A percentile compares a stretch with the other conserved stretches of the same genome.
Evolutionary conservation across 2,888 invertebrate genomes (phyloP).

Genomic region (Seira musarum): DNA sequence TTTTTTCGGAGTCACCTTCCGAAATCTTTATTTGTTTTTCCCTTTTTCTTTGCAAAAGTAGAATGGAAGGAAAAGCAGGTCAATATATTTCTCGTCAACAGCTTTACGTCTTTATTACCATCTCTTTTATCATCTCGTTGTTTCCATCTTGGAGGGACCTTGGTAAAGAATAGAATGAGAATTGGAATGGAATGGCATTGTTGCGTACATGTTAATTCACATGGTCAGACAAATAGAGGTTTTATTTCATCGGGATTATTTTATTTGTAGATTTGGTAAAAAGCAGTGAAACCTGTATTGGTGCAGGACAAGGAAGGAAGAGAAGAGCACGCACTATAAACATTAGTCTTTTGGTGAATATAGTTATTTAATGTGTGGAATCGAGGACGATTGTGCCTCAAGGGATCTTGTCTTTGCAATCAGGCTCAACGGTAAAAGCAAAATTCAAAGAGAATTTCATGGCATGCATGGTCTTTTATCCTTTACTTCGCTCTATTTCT

Average conservation of each 20-base stretch:
- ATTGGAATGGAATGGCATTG: too few relatives aligned
- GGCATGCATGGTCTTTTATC: slow-evolving; percentile 34
- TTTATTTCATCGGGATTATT: neutral
- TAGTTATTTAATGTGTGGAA: slow-evolving; percentile 16
- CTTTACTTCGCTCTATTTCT: slow-evolving; percentile 45
- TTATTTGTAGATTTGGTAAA: too few relatives aligned
- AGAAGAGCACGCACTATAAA: neutral
- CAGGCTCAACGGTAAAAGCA: slow-evolving; percentile 38
- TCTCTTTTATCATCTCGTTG: neutral
- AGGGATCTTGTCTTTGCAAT: slow-evolving; percentile 56
- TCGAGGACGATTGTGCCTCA: slow-evolving; percentile 45
- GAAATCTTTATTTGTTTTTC: too few relatives aligned
- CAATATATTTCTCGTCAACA: neutral
- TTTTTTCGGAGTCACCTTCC: too few relatives aligned
- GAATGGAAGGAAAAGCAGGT: neutral
- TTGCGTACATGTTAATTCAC: neutral
- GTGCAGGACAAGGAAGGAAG: too few relatives aligned
- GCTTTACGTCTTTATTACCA: neutral
- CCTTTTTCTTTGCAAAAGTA: neutral
- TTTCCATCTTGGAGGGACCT: too few relatives aligned
- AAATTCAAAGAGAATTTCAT: slow-evolving; percentile 42
- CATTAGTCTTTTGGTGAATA: neutral
- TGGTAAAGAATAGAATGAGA: too few relatives aligned
- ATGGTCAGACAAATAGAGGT: neutral
- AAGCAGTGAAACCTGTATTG: too few relatives aligned